A percentile compares a stretch with the other conserved stretches of the same genome.
Conservation (phyloP, 2,888 invertebrate genomes). For the Dryadula phaetusa region DNA sequence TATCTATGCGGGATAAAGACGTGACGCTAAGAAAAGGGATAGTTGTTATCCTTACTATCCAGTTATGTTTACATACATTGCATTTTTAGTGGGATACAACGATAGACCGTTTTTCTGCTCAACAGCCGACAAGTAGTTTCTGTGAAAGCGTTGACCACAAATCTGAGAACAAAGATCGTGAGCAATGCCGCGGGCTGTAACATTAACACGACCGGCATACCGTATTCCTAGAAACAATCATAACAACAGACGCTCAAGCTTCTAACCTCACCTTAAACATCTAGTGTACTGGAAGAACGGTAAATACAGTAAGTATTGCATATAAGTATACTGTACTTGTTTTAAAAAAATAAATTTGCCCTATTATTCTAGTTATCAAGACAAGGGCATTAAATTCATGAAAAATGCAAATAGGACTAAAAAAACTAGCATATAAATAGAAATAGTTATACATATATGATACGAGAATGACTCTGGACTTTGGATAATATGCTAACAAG, state of each 20-base stretch:
- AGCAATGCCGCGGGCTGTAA: slow-evolving; percentile 38
- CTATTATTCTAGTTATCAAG: no score
- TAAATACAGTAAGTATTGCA: slow-evolving; percentile 2
- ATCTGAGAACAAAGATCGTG: slow-evolving; percentile 41
- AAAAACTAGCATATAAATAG: no score
- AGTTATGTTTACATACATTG: no score
- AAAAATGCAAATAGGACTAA: no score
- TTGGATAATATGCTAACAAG: no score
- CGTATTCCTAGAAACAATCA: slow-evolving; percentile 39
- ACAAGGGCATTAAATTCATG: no score
- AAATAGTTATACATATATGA: no score
- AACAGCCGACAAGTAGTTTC: slow-evolving; percentile 30
- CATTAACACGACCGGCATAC: slow-evolving; percentile 35
- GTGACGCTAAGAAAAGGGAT: no score
- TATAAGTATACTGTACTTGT: neutral
- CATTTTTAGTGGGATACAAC: neutral
- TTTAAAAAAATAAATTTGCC: neutral
- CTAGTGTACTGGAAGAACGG: slow-evolving; percentile 12
- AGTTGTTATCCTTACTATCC: no score
- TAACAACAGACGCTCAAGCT: slow-evolving; percentile 34
- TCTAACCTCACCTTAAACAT: slow-evolving; percentile 26
- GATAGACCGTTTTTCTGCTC: neutral
- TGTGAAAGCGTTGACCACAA: slow-evolving; percentile 39
- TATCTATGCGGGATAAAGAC: no score
- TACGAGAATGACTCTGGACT: no score